Evolutionary conservation across 2,888 invertebrate species (phyloP), one percentile per base, ranked within the genome.

Genomic region (Drosophila dives): DNA sequence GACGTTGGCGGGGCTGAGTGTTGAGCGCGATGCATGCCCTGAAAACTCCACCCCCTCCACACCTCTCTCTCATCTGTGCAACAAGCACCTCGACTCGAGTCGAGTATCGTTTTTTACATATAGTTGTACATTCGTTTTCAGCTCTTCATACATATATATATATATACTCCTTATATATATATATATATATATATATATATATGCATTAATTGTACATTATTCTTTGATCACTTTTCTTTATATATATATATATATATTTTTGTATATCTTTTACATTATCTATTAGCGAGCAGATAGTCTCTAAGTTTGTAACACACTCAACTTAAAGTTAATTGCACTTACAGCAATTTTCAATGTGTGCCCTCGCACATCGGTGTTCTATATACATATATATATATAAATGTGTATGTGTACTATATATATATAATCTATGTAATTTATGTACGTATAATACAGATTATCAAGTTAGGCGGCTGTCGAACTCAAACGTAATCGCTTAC

Each of bases 61-160:
- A 66, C 77, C 23, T 3, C 15, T 15, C 23, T 8, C 15, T 23
- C 23, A 23, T 75, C 54, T 77, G 82, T 83, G 80, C 78, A 84
- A 64, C 59, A 23, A 23, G 45, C 12, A 45, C 15, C 15, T 45
- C 45, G 56, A 63, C 76, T 74, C 76, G 76, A 50, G 32, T 38
- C 64, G 69, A 72, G 64, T 20, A 34, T 75, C 78, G 72, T 38
- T n/a, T 64, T 71, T 67, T 56, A 56, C 56, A 58, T 65, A 36
- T 75, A 83, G 53, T 86, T 82, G 73, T 80, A 81, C 49, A 66
- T 71, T 82, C 72, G 64, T 66, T 73, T 11, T 17, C 54, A 51
- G 32, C 50, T 64, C 29, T 70, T 50, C 45, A 55, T 45, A 49
- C 29, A 29, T 62, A 61, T 12, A 36, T 36, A 60, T 20, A 55